Base-by-base conservation (phyloP, 2,888 invertebrate species). In the Anodontia alba region DNA sequence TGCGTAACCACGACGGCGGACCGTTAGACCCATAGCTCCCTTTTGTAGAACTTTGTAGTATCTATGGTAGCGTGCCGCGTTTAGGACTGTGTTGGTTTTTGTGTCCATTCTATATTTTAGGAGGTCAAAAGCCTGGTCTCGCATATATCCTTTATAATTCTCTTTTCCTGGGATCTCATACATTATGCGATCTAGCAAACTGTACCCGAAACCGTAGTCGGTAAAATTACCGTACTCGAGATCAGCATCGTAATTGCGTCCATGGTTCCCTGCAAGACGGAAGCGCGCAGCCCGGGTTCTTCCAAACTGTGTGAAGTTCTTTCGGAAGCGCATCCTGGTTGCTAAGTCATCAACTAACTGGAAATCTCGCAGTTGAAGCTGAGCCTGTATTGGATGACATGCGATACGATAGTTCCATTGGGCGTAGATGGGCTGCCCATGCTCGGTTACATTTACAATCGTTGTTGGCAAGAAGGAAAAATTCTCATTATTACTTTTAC, bases 401-500 rank as follows among this genome's bases (percentile, higher is more conserved):
- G 88, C 38, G 20, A 91, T 91, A 67, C 89, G 76, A 87, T 91
- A 91, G 74, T 90, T 91, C 91, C 91, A 91, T 62, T 91, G 91
- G 1, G 91, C 90, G 33, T 83, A 89, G 7, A 86, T 78, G 0
- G 89, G 84, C 23, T 72, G 73, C 0, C 87, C 88, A 43, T 84
- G 80, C 29, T 57, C 75, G 2, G 78, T 78, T 0, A 79, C 75
- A 29, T 79, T 79, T 26, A 74, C 31, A 42, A 92, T 90, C 1
- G 88, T 89, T n/a, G 89, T 90, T 2, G 92, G 93, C 0, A 92
- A 87, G 76, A 85, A 91, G n/a, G 91, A 90, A 75, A 81, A 87
- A 74, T 92, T 91, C 73, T 92, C 92, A 15, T 74, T 57, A 33
- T 78, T 75, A 70, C 80, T 87, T 81, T 91, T 91, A 12, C 83